Base-by-base conservation (phyloP, 2,888 invertebrate species). In the Piscicola geometra region DNA sequence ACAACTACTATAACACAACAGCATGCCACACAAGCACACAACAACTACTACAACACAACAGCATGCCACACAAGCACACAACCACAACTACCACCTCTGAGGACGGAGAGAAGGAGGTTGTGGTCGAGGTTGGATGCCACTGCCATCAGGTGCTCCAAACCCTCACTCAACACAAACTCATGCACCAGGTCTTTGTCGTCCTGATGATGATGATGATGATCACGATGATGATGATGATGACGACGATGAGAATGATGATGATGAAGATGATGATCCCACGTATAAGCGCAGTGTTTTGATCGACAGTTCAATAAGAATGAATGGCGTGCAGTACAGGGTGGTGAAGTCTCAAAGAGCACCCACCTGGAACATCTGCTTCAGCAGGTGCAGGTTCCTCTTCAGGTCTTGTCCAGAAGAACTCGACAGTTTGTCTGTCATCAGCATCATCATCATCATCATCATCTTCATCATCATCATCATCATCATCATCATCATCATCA, bases 151-250 rank as follows among this genome's bases (percentile, higher is more conserved):
- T 96, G 97, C 84, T 94, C 93, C 83, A 99, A 89, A 15, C 99
- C 99, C 84, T 97, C 97, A 87, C 95, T 93, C 84, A 94, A 95
- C 75, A 99, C 97, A 87, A 99, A 99, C 87, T 97, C 98, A 86
- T 98, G 98, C 60, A 99, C 98, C 83, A 99, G 88, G 87, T 99
- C 99, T 87, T 99, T 98, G 88, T 99, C 99, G 85, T 97, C 95
- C 89, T 99, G 91, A 28, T 86, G 86, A 52, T 32, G 47, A 35
- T 21, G 36, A 52, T 21, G 52, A 52, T 41, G 1, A 33, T 2
- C 3, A 70, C 3, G 18, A 30, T 33, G 21, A 52, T 2, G n/a
- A 2, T 41, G 64, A 28, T 3, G 64, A 64, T 64, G 64, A 64
- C 21, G 64, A 28, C 21, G 64, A 28, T 64, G 64, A 28, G 5